phyloP scores from a whole-genome alignment of 2,113 vertebrate species.

The Sialia sialis region DNA sequence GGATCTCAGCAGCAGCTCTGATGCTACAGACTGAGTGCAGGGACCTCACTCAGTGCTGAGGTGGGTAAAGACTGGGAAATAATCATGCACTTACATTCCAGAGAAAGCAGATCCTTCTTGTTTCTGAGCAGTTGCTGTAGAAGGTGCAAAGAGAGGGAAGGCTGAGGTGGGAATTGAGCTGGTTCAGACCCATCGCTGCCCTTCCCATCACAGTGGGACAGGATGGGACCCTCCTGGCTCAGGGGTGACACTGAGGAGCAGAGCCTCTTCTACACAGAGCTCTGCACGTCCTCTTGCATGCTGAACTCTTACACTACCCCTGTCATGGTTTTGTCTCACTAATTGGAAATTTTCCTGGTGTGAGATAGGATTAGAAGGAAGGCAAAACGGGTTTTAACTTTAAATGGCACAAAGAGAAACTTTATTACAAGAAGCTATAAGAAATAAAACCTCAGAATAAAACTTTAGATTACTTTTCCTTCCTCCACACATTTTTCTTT shows the following conservation, averaged over 20 bases:
- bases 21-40: background rate
- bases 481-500: too few relatives aligned
- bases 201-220: rapidly evolving
- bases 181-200: background rate
- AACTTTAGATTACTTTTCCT: too few relatives aligned
- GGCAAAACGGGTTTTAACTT: too few relatives aligned
- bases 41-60: background rate
- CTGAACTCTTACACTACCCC: background rate
- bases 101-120: background rate
- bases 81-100: background rate
- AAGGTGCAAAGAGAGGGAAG: background rate
- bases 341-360: too few relatives aligned
- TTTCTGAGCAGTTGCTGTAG: background rate
- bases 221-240: background rate
- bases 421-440: too few relatives aligned
- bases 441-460: too few relatives aligned
- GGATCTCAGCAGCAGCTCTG: background rate
- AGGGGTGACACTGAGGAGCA: background rate
- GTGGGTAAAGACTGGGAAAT: background rate
- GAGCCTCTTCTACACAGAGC: background rate
- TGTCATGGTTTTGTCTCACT: too few relatives aligned
- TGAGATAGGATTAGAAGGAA: too few relatives aligned
- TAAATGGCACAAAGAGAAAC: too few relatives aligned
- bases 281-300: background rate
- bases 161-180: background rate